These are phyloP conservation scores for Eulithis prunata DNA, from an alignment of 2,888 invertebrate genomes.

Conservation along the genomic window DNA sequence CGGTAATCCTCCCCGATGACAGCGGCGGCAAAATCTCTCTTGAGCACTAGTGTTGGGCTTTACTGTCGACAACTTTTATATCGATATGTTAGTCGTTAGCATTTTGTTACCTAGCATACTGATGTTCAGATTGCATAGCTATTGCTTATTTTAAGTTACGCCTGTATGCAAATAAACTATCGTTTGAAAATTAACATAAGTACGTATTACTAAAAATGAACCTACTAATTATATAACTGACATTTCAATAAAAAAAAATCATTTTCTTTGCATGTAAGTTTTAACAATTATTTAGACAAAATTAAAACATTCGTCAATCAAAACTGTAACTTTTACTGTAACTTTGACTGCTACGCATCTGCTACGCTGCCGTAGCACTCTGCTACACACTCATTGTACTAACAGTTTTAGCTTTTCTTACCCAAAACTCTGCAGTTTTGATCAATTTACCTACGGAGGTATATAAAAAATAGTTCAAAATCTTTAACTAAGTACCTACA, in stretches of 20 bases:
- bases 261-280: too few relatives aligned
- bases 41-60: slow-evolving; percentile 58
- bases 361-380: slow-evolving; percentile 8
- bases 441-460: neutral
- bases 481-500: neutral
- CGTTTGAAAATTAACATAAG: too few relatives aligned
- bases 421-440: neutral
- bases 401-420: neutral
- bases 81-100: neutral
- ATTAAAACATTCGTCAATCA: too few relatives aligned
- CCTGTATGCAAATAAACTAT: too few relatives aligned
- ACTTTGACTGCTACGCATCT: neutral
- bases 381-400: neutral
- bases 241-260: too few relatives aligned
- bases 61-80: slow-evolving; percentile 19
- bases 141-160: too few relatives aligned
- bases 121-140: neutral
- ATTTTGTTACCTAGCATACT: too few relatives aligned
- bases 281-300: too few relatives aligned
- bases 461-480: too few relatives aligned
- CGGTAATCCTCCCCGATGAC: slow-evolving; percentile 79
- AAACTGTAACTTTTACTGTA: neutral
- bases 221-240: too few relatives aligned
- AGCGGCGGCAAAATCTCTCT: slow-evolving; percentile 75
- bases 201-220: too few relatives aligned